Evolutionary conservation across 2,797 vertebrate genomes (phyloP), one percentile per base, ranked within the genome.

Genomic region (Odontamblyopus rebecca): DNA sequence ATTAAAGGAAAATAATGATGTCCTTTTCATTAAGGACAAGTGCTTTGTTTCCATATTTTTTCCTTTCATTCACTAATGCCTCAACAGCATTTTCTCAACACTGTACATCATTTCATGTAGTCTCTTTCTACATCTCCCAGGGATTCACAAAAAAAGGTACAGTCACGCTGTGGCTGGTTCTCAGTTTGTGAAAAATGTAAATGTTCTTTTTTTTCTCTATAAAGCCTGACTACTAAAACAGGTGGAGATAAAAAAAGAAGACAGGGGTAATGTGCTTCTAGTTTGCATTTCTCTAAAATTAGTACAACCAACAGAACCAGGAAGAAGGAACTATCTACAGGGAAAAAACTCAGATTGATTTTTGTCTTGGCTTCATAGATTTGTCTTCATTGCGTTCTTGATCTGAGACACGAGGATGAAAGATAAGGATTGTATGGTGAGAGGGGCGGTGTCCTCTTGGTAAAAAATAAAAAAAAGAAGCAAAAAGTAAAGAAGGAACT

Each of bases 11-110:
- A 81, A 82, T 85, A 87, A 68, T 57, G 50, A 88, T 92, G 83
- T 91, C 90, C 91, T 86, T 87, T 74, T 88, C 68, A 61, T 80
- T 64, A 83, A 92, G 92, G 89, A 93, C 92, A 94, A 94, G 94
- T 94, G 94, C 94, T 94, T 93, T 91, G 87, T 90, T 90, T 35
- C 61, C 61, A 62, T 88, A 30, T 27, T 89, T 89, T 88, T 82
- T 85, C 84, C 84, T 86, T 78, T 86, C 71, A 66, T 83, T 90
- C 86, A 80, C 86, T 82, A 80, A 87, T 85, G 88, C 84, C 86
- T 86, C 86, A 84, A 62, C 76, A 82, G 80, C 82, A 76, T 79
- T 85, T 84, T 70, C 84, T 71, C 82, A 89, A 85, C 86, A 89
- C 86, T 91, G 90, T 91, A 91, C 89, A 93, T 85, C 84, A 81